Evolutionary conservation across 2,888 invertebrate genomes (phyloP).

Genomic region (Acutogordius australiensis): DNA sequence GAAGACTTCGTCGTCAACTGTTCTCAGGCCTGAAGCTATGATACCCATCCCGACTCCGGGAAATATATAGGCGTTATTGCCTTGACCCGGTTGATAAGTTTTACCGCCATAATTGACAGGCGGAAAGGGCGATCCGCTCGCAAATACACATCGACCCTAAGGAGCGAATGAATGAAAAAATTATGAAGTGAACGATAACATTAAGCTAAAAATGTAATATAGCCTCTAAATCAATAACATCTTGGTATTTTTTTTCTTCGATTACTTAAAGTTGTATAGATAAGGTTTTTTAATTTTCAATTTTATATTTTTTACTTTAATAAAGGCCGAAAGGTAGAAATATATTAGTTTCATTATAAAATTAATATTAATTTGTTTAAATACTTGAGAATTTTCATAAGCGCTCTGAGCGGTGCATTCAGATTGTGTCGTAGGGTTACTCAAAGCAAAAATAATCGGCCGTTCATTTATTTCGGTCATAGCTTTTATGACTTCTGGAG

Average conservation of each 20-base stretch:
- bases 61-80: constrained; percentile 88
- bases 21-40: constrained; percentile 60
- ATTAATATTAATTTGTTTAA: background rate
- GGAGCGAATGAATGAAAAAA: constrained; percentile 12
- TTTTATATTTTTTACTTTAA: too few relatives aligned
- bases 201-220: too few relatives aligned
- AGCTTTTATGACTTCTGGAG: constrained; percentile 44
- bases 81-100: constrained; percentile 64
- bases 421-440: constrained; percentile 87
- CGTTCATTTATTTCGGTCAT: constrained; percentile 53
- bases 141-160: constrained; percentile 67
- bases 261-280: too few relatives aligned
- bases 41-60: constrained; percentile 75
- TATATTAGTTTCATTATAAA: too few relatives aligned
- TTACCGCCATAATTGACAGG: constrained; percentile 47
- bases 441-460: constrained; percentile 83
- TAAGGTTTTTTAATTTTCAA: too few relatives aligned
- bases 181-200: too few relatives aligned
- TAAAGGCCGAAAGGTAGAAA: too few relatives aligned
- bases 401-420: constrained; percentile 99
- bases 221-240: too few relatives aligned
- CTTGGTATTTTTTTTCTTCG: too few relatives aligned
- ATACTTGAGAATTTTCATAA: constrained; percentile 50
- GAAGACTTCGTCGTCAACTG: constrained; percentile 72
- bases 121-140: constrained; percentile 80